Evolutionary conservation across 2,113 vertebrate genomes (phyloP), one percentile per base, ranked within the genome.

Genomic region (Cacatua alba): DNA sequence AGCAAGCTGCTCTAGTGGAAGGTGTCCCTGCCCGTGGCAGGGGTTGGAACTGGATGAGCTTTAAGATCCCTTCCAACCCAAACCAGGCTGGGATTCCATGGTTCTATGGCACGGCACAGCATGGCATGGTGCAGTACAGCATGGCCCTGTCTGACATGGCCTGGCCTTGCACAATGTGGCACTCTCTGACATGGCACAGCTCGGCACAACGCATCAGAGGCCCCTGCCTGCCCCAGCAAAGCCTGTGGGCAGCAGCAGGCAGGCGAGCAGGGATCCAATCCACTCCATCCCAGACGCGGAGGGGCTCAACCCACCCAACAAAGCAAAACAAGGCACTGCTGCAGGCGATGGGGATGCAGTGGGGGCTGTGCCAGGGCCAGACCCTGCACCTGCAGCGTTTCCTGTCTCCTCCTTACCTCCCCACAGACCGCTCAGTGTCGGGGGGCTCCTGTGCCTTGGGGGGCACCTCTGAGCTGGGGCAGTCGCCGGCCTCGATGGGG

Each of bases 401-500:
- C 43, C 59, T 5, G 15, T 6, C 18, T 23, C 15, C 41, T 35
- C 29, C 91, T 86, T 52, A 95, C 95, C 93, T 95, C n/a, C 85
- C 83, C 35, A 53, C 69, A 3, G 86, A 19, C 17, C 6, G 57
- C 82, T 78, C 79, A 0, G 70, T 3, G 11, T 63, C 70, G 6
- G n/a, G 62, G 1, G 46, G 71, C 49, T 91, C 90, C 71, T 57
- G 86, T 33, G 70, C 46, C 41, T 96, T 92, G 10, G 96, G 88
- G 46, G 92, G 75, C 26, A 88, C 71, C 25, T 96, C 97, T 13
- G 91, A 92, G 64, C 96, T 90, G 89, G 93, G 96, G 76, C 97
- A 98, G 86, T 98, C 97, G n/a, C 98, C 98, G 4, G 97, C 98
- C 94, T 98, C 98, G 31, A 98, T 95, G 82, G 97, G 98, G 71